Percentiles rank a stretch among this genome's conserved stretches.
These are phyloP conservation scores for Lasioglossum marginatum DNA, from an alignment of 2,888 invertebrate species.

Conservation along the genomic window DNA sequence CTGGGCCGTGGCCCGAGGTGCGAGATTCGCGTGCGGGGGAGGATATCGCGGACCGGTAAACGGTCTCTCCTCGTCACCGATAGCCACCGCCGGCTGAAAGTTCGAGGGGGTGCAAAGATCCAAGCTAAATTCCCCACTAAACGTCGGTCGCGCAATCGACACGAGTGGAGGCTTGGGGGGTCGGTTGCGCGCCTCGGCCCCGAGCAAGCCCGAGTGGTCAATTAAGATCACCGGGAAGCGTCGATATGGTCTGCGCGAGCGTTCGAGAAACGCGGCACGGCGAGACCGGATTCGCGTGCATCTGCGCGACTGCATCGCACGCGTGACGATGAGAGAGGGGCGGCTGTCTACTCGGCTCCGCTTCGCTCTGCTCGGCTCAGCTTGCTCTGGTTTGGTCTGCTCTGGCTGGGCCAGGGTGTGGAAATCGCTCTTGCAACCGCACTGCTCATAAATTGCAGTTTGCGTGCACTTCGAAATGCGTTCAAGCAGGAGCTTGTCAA, in stretches of 20 bases:
- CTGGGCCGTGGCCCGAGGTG: background rate
- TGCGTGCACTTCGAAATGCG: background rate
- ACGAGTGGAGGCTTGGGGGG: conserved; percentile 25
- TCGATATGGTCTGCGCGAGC: conserved; percentile 68
- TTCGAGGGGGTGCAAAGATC: conserved; percentile 41
- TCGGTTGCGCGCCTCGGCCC: conserved; percentile 24
- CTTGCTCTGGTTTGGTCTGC: background rate
- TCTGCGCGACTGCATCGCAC: conserved; percentile 67
- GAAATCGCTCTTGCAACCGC: background rate
- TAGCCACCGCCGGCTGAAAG: conserved; percentile 24
- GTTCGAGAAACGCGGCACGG: conserved; percentile 53
- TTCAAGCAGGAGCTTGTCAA: background rate
- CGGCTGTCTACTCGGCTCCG: conserved; percentile 12
- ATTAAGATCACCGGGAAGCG: conserved; percentile 71
- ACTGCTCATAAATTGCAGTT: background rate
- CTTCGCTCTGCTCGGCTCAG: background rate
- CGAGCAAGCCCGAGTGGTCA: conserved; percentile 72
- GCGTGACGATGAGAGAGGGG: conserved; percentile 50
- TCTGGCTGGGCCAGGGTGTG: background rate
- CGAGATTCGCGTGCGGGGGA: background rate
- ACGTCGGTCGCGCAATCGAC: conserved; percentile 62
- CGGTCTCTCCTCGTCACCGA: conserved; percentile 32
- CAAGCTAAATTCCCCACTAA: conserved; percentile 47
- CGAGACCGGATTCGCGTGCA: conserved; percentile 65
- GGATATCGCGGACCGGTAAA: conserved; percentile 21